Percentiles rank a stretch among this genome's conserved stretches.
Conservation (phyloP, 1,140 invertebrate species). For the Apis dorsata region DNA sequence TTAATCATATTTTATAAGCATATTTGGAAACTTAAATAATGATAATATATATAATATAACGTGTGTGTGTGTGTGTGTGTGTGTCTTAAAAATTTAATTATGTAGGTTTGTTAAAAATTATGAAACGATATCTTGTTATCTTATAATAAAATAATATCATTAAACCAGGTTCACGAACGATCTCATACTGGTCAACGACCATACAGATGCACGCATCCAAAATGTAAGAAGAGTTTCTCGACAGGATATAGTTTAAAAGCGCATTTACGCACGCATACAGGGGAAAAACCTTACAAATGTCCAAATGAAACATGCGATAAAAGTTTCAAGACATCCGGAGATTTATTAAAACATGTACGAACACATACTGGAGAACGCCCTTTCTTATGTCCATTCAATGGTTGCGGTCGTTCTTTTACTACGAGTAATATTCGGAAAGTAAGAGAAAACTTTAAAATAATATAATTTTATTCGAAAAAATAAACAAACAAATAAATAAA, state of each 20-base stretch:
- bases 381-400: slow-evolving; percentile 84
- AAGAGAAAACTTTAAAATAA: not conserved
- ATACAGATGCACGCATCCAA: slow-evolving; percentile 82
- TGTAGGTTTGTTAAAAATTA: not conserved
- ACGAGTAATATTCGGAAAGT: slow-evolving; percentile 88
- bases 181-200: slow-evolving; percentile 84
- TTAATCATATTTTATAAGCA: too few relatives aligned
- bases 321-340: slow-evolving; percentile 85
- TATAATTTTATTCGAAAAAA: not conserved
- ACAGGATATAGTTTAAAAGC: slow-evolving; percentile 86
- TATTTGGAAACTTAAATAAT: not conserved
- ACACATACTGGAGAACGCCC: slow-evolving; percentile 87
- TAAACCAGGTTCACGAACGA: slow-evolving; percentile 83
- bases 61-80: too few relatives aligned
- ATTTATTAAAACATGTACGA: slow-evolving; percentile 85
- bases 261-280: slow-evolving; percentile 85
- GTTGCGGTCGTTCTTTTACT: slow-evolving; percentile 86
- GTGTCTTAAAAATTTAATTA: not conserved
- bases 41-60: not conserved
- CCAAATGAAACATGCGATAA: slow-evolving; percentile 82
- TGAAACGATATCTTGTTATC: slow-evolving; percentile 20
- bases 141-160: not conserved
- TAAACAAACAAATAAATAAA: not conserved
- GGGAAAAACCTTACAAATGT: slow-evolving; percentile 86
- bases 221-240: slow-evolving; percentile 85